Conservation (phyloP, 2,888 invertebrate species). For the Patella depressa region DNA sequence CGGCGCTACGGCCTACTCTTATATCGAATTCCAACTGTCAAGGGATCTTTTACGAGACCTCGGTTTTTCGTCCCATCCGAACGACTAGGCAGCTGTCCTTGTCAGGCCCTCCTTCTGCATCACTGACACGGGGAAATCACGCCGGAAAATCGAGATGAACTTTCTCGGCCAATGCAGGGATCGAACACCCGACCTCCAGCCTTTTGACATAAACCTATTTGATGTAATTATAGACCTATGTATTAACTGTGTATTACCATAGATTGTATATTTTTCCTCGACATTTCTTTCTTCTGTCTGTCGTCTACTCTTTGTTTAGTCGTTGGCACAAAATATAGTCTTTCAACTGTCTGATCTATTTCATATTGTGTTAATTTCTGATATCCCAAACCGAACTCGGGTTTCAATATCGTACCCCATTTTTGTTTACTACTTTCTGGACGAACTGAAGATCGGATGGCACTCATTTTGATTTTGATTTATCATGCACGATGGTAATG, state of each 20-base stretch:
- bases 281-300: slow-evolving; percentile 45
- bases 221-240: background rate
- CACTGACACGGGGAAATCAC: too few relatives aligned
- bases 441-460: slow-evolving; percentile 65
- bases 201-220: too few relatives aligned
- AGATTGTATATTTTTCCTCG: slow-evolving; percentile 44
- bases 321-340: slow-evolving; percentile 52
- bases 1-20: too few relatives aligned
- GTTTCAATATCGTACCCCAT: slow-evolving; percentile 69
- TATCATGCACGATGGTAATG: too few relatives aligned
- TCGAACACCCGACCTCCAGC: too few relatives aligned
- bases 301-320: slow-evolving; percentile 39
- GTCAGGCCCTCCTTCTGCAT: too few relatives aligned
- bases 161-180: too few relatives aligned
- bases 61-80: too few relatives aligned
- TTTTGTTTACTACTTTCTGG: slow-evolving; percentile 63
- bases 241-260: slow-evolving; percentile 45
- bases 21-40: too few relatives aligned
- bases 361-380: slow-evolving; percentile 69
- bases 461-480: slow-evolving; percentile 38
- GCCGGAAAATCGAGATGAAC: too few relatives aligned
- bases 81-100: too few relatives aligned
- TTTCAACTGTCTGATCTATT: slow-evolving; percentile 62
- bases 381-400: slow-evolving; percentile 67
- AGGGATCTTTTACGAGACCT: too few relatives aligned